These are phyloP conservation scores for Falcaria lacertinaria DNA, from an alignment of 2,888 invertebrate species.

Conservation along the genomic window DNA sequence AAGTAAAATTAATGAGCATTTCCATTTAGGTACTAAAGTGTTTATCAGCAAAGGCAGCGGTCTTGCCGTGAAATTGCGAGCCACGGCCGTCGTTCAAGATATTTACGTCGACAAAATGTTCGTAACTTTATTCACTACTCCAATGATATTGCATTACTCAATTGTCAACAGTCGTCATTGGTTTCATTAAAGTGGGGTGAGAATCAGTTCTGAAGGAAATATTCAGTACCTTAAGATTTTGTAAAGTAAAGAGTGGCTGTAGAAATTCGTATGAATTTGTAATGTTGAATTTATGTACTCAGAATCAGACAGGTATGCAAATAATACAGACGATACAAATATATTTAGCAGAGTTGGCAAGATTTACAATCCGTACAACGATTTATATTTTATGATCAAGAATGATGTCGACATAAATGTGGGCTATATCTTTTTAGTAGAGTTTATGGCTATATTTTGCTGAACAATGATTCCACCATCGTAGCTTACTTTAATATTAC, in stretches of 20 bases:
- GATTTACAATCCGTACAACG: background rate
- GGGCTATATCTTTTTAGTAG: no score
- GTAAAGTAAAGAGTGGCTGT: no score
- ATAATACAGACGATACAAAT: no score
- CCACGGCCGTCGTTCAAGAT: conserved; percentile 23
- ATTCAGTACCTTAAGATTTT: no score
- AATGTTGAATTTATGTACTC: background rate
- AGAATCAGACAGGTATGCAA: background rate
- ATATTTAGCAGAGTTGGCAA: background rate
- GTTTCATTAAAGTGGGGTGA: no score
- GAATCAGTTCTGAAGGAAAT: no score
- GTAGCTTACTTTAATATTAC: no score
- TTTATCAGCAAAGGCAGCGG: conserved; percentile 11
- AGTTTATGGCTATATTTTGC: no score
- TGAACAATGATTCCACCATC: no score
- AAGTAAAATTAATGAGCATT: background rate
- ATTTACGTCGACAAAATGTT: background rate
- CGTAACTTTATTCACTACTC: background rate
- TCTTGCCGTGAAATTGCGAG: conserved; percentile 33
- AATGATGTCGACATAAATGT: background rate
- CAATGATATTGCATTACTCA: no score
- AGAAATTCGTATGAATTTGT: no score
- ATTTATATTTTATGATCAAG: background rate
- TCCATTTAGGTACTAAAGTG: conserved; percentile 13
- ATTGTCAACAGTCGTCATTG: background rate